Conservation (phyloP, 30 jellyfish, hydroid and myxozoan species). For the Mastigias papua region DNA sequence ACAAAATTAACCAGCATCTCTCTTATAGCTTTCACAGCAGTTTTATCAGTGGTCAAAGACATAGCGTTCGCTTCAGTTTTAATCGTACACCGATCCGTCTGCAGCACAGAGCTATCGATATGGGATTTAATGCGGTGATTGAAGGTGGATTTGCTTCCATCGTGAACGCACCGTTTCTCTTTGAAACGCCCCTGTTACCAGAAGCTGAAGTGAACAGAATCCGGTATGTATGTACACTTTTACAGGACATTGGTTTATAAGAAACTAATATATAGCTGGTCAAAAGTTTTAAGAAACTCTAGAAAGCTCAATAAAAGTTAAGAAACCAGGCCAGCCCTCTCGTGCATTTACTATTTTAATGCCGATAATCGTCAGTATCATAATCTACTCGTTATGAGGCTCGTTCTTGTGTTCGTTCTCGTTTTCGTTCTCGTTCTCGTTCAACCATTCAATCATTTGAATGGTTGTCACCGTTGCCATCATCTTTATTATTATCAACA, state of each 20-base stretch:
- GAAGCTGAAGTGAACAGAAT: background rate
- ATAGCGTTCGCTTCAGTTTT: conserved; percentile 33
- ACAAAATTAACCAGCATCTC: background rate
- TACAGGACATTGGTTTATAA: no score
- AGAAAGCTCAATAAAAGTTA: no score
- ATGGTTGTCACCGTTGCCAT: background rate
- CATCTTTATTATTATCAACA: background rate
- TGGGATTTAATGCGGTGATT: background rate
- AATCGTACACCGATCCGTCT: conserved; percentile 44
- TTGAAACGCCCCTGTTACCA: background rate
- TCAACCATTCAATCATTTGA: background rate
- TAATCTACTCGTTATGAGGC: background rate
- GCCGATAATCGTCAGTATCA: background rate
- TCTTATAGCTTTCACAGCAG: conserved; percentile 19
- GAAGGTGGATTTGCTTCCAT: background rate
- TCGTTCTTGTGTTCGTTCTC: background rate
- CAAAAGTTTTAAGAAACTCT: no score
- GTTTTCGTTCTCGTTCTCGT: background rate
- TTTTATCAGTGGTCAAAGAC: conserved; percentile 11
- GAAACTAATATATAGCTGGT: no score
- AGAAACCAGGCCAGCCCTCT: no score
- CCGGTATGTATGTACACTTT: background rate
- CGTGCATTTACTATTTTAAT: no score
- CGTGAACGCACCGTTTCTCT: background rate
- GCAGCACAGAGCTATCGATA: conserved; percentile 62